These are phyloP conservation scores for Drosophila anomalata DNA, from an alignment of 2,888 invertebrate species.

Conservation along the genomic window DNA sequence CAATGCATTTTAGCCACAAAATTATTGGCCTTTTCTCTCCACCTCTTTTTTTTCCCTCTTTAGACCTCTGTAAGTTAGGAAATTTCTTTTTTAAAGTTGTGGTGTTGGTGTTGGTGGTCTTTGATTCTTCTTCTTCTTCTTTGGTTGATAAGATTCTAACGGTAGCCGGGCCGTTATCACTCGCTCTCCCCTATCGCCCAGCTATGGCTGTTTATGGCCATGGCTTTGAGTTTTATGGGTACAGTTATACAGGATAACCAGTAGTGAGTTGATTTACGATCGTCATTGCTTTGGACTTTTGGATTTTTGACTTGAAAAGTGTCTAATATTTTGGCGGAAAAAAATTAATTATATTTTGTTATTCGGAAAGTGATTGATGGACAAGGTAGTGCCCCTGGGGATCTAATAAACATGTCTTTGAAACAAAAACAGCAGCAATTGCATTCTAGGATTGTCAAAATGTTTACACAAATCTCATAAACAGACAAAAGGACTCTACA, in stretches of 20 bases:
- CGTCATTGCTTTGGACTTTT: slow-evolving; percentile 23
- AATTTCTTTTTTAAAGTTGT: slow-evolving; percentile 41
- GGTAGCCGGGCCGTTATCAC: slow-evolving; percentile 62
- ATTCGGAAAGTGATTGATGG: slow-evolving; percentile 19
- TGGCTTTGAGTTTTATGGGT: slow-evolving; percentile 22
- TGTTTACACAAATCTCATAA: slow-evolving; percentile 58
- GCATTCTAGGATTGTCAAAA: slow-evolving; percentile 31
- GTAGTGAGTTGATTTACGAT: slow-evolving; percentile 56
- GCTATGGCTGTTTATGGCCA: slow-evolving; percentile 40
- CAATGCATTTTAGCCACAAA: slow-evolving; percentile 35
- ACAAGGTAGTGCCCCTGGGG: slow-evolving; percentile 55
- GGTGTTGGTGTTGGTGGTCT: slow-evolving; percentile 4
- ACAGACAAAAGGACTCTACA: slow-evolving; percentile 27
- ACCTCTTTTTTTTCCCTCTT: background rate
- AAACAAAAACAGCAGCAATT: slow-evolving; percentile 13
- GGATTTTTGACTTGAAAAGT: slow-evolving; percentile 1
- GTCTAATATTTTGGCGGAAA: slow-evolving; percentile 29
- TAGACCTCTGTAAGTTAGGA: slow-evolving; percentile 59
- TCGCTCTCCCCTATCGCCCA: slow-evolving; percentile 60
- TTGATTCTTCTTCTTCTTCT: slow-evolving; percentile 23
- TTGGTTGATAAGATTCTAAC: slow-evolving; percentile 63
- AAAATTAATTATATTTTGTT: slow-evolving; percentile 21
- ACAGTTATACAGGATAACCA: slow-evolving; percentile 39
- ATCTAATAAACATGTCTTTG: slow-evolving; percentile 72
- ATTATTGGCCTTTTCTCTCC: slow-evolving; percentile 24